A percentile compares a stretch with the other conserved stretches of the same genome.
Conservation (phyloP, 2,797 vertebrate genomes). For the Phyllotis vaccarum region DNA sequence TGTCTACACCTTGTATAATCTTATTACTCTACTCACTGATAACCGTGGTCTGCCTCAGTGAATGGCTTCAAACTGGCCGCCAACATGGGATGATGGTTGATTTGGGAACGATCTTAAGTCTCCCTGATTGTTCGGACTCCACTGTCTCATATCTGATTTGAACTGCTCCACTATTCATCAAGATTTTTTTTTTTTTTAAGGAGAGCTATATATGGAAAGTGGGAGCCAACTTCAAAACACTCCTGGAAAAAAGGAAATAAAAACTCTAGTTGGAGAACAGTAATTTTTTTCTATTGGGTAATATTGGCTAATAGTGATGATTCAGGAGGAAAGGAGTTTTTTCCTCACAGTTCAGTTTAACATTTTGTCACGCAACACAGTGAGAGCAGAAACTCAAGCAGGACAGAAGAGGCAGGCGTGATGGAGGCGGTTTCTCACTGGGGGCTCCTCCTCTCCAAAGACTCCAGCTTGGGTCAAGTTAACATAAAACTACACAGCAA, state of each 20-base stretch:
- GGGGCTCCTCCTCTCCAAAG: background rate
- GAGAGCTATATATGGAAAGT: background rate
- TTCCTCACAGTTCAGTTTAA: background rate
- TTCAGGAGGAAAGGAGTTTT: background rate
- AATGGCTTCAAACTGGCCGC: background rate
- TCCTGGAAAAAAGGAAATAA: background rate
- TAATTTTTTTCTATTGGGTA: background rate
- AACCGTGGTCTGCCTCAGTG: background rate
- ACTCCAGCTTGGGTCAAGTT: background rate
- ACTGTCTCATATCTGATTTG: background rate
- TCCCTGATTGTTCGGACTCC: background rate
- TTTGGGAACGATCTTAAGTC: background rate
- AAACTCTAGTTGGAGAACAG: background rate
- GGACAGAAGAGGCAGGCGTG: background rate
- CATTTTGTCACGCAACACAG: background rate
- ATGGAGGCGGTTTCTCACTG: background rate
- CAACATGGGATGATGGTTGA: accelerated
- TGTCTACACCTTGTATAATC: background rate
- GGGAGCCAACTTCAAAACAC: background rate
- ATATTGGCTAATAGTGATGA: background rate
- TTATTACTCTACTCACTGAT: background rate
- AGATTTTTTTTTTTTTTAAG: too few species aligned
- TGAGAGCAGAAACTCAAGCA: background rate
- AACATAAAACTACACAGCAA: background rate
- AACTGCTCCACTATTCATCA: background rate